Conservation (phyloP, 2,113 vertebrate species). For the Aplodontia rufa region DNA sequence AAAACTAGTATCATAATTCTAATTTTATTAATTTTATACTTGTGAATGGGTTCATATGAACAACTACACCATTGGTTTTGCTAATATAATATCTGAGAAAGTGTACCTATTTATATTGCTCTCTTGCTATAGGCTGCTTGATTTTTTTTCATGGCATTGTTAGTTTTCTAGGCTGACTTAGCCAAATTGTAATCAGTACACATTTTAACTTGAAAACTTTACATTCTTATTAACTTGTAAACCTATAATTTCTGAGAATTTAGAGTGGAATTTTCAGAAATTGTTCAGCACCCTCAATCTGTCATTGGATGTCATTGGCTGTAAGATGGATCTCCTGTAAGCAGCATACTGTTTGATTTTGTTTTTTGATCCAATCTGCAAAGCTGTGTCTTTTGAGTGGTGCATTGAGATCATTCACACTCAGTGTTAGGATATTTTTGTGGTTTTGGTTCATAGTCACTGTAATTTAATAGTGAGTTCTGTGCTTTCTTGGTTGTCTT, state of each 20-base stretch:
- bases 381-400: no score
- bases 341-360: no score
- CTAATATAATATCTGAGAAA: not conserved
- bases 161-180: slow-evolving; percentile 20
- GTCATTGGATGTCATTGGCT: no score
- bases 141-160: not conserved
- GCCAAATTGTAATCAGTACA: not conserved
- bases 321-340: no score
- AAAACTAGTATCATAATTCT: not conserved
- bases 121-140: not conserved
- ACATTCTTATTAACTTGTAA: not conserved
- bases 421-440: no score
- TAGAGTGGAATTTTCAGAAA: slow-evolving; percentile 34
- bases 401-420: no score
- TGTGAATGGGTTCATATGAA: not conserved
- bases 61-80: not conserved
- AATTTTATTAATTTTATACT: slow-evolving; percentile 23
- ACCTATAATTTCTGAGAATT: not conserved
- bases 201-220: not conserved
- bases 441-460: no score
- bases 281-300: no score
- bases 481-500: no score
- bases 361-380: no score
- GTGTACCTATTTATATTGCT: not conserved
- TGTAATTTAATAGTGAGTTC: no score